Conservation (phyloP, 2,113 vertebrate genomes). For the Sylvietta virens region DNA sequence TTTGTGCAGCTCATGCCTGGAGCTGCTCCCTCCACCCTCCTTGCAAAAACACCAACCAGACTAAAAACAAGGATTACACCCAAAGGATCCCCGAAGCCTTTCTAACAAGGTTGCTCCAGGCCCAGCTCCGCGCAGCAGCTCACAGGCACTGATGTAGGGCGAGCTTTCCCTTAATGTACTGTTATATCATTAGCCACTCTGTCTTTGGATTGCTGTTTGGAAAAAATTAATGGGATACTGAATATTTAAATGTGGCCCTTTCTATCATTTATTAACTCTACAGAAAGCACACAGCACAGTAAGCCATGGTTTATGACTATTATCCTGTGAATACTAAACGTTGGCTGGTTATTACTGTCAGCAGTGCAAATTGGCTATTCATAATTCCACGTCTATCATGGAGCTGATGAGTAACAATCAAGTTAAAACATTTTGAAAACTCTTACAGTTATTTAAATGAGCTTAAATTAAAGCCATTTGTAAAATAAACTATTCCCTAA, state of each 20-base stretch:
- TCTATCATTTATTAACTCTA: conserved; percentile 68
- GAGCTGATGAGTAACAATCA: conserved; percentile 59
- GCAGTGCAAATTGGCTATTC: conserved; percentile 51
- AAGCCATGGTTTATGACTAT: conserved; percentile 62
- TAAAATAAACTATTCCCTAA: conserved; percentile 60
- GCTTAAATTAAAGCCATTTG: conserved; percentile 64
- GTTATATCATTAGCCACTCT: conserved; percentile 48
- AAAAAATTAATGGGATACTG: conserved; percentile 65
- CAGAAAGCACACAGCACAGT: conserved; percentile 64
- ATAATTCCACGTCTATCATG: conserved; percentile 39
- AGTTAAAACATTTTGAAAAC: conserved; percentile 58
- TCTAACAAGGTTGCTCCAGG: not conserved
- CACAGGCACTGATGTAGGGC: conserved; percentile 30
- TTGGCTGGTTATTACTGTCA: conserved; percentile 45
- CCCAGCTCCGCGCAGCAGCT: not conserved
- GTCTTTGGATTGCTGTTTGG: conserved; percentile 39
- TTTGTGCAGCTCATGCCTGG: not conserved
- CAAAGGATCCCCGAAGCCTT: not conserved
- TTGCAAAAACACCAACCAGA: not conserved
- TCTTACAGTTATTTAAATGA: conserved; percentile 45
- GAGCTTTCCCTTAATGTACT: conserved; percentile 18
- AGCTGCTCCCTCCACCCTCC: not conserved
- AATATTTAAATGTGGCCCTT: conserved; percentile 63
- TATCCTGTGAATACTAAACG: conserved; percentile 54
- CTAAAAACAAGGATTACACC: not conserved